Evolutionary conservation across 2,113 vertebrate species (phyloP).

Genomic region (Phaetusa simplex): DNA sequence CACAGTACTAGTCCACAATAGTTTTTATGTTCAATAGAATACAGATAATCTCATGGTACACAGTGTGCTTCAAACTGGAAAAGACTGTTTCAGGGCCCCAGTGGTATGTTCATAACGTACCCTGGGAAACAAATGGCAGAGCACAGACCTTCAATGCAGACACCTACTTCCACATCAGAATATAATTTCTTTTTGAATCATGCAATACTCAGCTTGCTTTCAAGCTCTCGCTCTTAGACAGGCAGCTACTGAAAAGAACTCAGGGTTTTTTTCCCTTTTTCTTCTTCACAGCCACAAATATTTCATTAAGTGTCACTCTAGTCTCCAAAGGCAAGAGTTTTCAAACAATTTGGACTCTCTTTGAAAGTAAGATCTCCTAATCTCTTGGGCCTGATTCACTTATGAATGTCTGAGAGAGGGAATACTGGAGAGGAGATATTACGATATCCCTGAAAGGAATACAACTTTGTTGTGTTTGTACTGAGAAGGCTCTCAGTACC

Average conservation of each 20-base stretch:
- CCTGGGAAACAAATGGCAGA: neutral
- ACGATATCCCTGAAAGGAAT: neutral
- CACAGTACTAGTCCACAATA: neutral
- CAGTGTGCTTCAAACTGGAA: neutral
- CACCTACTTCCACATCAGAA: neutral
- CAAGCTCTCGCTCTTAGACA: neutral
- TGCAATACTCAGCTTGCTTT: neutral
- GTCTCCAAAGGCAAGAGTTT: neutral
- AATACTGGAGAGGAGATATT: neutral
- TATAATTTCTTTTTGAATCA: neutral
- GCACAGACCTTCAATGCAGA: neutral
- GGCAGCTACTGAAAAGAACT: neutral
- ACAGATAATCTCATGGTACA: neutral
- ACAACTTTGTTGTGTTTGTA: neutral
- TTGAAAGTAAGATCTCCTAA: neutral
- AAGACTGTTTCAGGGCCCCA: neutral
- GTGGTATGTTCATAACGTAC: rapidly evolving
- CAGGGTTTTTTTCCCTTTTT: neutral
- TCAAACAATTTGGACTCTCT: neutral
- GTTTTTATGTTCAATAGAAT: neutral
- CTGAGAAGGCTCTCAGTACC: neutral
- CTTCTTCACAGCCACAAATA: neutral
- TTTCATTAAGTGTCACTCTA: neutral
- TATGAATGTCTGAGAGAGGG: neutral
- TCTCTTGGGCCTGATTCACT: neutral